phyloP scores from a whole-genome alignment of 2,888 invertebrate species.

The Ophion ventricosus region DNA sequence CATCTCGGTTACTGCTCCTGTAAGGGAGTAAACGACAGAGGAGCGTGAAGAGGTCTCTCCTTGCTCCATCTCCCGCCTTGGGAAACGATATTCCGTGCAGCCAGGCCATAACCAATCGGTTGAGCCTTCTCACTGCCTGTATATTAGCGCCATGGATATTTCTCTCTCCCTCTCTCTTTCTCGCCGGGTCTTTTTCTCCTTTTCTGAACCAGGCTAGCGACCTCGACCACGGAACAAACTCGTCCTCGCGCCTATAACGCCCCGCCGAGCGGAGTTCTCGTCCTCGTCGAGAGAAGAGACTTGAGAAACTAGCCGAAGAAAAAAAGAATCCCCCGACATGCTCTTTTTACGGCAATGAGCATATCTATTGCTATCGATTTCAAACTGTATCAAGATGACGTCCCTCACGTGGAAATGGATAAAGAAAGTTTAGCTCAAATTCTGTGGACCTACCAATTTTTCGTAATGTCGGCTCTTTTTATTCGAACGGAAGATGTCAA shows the following conservation, averaged over 20 bases:
- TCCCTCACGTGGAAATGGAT: neutral
- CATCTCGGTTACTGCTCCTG: conserved; percentile 27
- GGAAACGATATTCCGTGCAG: conserved; percentile 66
- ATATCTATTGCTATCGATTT: conserved; percentile 20
- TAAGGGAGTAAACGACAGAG: conserved; percentile 7
- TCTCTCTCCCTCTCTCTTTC: conserved; percentile 35
- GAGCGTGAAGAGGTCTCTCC: conserved; percentile 38
- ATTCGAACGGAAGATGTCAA: neutral
- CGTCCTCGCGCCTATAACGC: conserved; percentile 61
- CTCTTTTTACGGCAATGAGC: conserved; percentile 28
- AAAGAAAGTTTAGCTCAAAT: neutral
- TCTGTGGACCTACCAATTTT: neutral
- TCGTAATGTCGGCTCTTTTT: neutral
- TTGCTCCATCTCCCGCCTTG: conserved; percentile 64
- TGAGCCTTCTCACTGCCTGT: conserved; percentile 60
- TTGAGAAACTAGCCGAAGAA: conserved; percentile 7
- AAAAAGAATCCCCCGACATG: neutral
- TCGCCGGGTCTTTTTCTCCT: conserved; percentile 23
- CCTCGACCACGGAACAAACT: conserved; percentile 67
- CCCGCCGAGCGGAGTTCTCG: conserved; percentile 45
- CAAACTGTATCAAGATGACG: neutral
- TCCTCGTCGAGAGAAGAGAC: conserved; percentile 31
- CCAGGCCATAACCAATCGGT: conserved; percentile 71
- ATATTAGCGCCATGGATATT: conserved; percentile 28
- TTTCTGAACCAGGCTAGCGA: conserved; percentile 65